A percentile compares a stretch with the other conserved stretches of the same genome.
phyloP scores from a whole-genome alignment of 1,140 invertebrate genomes.

The Aphis craccivora region DNA sequence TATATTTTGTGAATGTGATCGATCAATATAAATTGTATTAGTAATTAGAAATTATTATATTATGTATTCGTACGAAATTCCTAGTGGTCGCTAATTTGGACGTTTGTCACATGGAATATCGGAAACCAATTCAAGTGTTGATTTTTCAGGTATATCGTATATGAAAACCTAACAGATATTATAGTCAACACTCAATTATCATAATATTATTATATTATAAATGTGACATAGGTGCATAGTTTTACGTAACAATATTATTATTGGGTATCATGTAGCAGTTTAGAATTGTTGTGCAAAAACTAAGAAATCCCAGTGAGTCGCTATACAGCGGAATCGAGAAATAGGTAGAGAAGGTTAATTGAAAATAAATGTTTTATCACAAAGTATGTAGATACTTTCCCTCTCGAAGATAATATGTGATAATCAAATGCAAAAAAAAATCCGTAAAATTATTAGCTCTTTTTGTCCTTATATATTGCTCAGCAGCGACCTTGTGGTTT shows the following conservation, averaged over 20 bases:
- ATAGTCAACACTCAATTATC: neutral
- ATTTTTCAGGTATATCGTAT: neutral
- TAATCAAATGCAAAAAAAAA: neutral
- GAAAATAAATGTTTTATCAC: neutral
- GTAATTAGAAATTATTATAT: neutral
- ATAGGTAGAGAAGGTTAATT: neutral
- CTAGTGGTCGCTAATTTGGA: neutral
- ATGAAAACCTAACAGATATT: neutral
- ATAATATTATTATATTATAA: neutral
- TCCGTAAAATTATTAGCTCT: neutral
- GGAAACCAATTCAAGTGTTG: neutral
- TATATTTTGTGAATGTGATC: no score
- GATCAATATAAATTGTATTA: neutral
- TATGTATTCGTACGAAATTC: neutral
- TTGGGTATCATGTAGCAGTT: neutral
- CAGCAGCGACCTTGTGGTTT: conserved; percentile 38
- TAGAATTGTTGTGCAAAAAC: neutral
- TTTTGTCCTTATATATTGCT: neutral
- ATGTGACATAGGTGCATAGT: neutral
- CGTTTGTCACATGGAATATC: neutral
- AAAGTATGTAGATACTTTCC: neutral
- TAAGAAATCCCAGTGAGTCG: conserved; percentile 19
- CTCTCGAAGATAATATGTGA: neutral
- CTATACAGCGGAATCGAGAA: neutral
- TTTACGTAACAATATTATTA: neutral